These are phyloP conservation scores for Gryllus longicercus DNA, from an alignment of 2,888 invertebrate species.

Conservation along the genomic window DNA sequence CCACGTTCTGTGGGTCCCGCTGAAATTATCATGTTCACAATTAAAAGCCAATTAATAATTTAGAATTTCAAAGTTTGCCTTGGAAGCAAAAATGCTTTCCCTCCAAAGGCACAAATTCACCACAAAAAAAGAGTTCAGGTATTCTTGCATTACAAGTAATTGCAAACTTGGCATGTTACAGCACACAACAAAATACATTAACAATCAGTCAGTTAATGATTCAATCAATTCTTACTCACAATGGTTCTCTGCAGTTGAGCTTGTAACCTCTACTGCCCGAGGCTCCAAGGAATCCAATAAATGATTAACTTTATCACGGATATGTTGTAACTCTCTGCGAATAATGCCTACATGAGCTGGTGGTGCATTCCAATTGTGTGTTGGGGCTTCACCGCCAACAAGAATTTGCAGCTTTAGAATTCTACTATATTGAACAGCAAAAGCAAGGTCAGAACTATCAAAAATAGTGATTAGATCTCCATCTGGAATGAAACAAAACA, in stretches of 20 bases:
- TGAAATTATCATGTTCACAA: neutral
- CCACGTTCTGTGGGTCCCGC: constrained; percentile 29
- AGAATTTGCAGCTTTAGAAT: constrained; percentile 62
- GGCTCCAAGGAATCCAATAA: constrained; percentile 57
- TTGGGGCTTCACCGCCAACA: constrained; percentile 44
- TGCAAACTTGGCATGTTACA: too few species aligned
- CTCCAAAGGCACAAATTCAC: too few species aligned
- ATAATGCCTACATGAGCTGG: constrained; percentile 40
- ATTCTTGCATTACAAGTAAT: too few species aligned
- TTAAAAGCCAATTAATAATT: neutral
- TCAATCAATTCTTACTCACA: constrained; percentile 26
- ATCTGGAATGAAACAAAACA: constrained; percentile 51
- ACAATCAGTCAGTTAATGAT: neutral
- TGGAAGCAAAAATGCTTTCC: neutral
- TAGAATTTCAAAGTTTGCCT: neutral
- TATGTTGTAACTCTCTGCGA: constrained; percentile 49
- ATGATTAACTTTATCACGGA: constrained; percentile 59
- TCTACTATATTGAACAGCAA: constrained; percentile 65
- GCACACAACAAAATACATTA: too few species aligned
- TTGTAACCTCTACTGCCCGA: constrained; percentile 37
- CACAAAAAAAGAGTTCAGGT: too few species aligned
- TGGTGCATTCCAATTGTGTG: constrained; percentile 43
- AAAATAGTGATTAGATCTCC: constrained; percentile 68
- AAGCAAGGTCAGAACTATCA: constrained; percentile 65
- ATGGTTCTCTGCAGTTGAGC: constrained; percentile 33